A percentile compares a stretch with the other conserved stretches of the same genome.
Evolutionary conservation across 2,888 invertebrate genomes (phyloP).

Genomic region (Thumatha senex): DNA sequence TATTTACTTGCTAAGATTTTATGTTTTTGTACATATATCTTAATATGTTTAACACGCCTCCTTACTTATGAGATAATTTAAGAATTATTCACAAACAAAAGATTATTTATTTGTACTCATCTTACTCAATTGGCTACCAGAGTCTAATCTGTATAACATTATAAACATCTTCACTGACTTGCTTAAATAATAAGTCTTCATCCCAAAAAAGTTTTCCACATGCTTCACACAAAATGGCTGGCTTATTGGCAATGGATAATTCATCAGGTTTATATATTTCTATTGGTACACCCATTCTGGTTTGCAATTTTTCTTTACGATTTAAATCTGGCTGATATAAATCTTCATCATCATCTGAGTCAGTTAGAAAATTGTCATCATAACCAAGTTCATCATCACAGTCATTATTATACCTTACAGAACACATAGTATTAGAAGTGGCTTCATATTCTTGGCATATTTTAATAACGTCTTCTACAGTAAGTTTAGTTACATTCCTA

Average conservation of each 20-base stretch:
- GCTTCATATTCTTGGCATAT: constrained; percentile 53
- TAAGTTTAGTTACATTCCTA: constrained; percentile 52
- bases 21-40: no score
- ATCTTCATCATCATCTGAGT: constrained; percentile 68
- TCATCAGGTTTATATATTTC: constrained; percentile 78
- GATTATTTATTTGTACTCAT: constrained; percentile 28
- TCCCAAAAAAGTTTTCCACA: constrained; percentile 92
- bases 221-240: constrained; percentile 86
- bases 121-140: constrained; percentile 31
- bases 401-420: constrained; percentile 37
- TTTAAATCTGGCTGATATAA: constrained; percentile 45
- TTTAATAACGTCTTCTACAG: constrained; percentile 52
- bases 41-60: background rate
- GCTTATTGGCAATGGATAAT: constrained; percentile 69
- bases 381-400: constrained; percentile 56
- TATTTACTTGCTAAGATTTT: no score
- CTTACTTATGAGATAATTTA: background rate
- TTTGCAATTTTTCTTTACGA: constrained; percentile 58
- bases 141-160: constrained; percentile 43
- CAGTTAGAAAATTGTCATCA: constrained; percentile 68
- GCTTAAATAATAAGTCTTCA: constrained; percentile 57
- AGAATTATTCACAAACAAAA: constrained; percentile 30
- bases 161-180: constrained; percentile 49
- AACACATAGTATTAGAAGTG: constrained; percentile 21
- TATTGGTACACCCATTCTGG: constrained; percentile 81